Conservation (phyloP, 2,113 vertebrate genomes). For the Dipodomys stephensi region DNA sequence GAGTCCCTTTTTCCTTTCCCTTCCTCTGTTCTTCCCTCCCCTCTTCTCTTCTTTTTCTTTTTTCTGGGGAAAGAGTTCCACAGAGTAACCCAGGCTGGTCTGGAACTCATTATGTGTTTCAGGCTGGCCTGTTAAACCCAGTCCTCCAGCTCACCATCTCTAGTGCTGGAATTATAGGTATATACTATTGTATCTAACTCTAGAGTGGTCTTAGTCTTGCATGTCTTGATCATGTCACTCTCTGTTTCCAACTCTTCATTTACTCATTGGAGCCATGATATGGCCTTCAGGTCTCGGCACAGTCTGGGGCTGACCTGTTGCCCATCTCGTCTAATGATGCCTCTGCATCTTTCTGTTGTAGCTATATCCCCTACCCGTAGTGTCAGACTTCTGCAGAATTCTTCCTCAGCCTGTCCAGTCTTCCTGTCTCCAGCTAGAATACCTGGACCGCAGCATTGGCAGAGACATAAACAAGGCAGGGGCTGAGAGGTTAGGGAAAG, state of each 20-base stretch:
- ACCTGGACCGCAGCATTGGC: neutral
- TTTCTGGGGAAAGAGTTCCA: too few relatives aligned
- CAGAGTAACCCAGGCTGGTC: too few relatives aligned
- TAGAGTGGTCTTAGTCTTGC: too few relatives aligned
- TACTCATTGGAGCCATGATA: neutral
- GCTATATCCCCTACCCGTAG: neutral
- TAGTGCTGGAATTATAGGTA: too few relatives aligned
- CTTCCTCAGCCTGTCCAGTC: neutral
- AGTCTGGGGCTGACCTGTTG: neutral
- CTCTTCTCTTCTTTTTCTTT: neutral
- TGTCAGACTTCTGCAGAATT: neutral
- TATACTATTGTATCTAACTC: too few relatives aligned
- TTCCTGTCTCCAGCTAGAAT: neutral
- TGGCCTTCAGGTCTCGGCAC: neutral
- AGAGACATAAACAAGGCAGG: neutral
- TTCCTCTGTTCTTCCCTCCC: neutral
- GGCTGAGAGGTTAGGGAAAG: neutral
- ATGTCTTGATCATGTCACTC: neutral
- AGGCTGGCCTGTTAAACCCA: too few relatives aligned
- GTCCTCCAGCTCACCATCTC: too few relatives aligned
- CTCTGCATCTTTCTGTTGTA: neutral
- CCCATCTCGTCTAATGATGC: neutral
- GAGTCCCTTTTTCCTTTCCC: too few relatives aligned
- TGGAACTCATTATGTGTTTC: too few relatives aligned
- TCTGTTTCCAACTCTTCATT: neutral